These are phyloP conservation scores for Columba guinea DNA, from an alignment of 2,797 vertebrate genomes.

Conservation along the genomic window DNA sequence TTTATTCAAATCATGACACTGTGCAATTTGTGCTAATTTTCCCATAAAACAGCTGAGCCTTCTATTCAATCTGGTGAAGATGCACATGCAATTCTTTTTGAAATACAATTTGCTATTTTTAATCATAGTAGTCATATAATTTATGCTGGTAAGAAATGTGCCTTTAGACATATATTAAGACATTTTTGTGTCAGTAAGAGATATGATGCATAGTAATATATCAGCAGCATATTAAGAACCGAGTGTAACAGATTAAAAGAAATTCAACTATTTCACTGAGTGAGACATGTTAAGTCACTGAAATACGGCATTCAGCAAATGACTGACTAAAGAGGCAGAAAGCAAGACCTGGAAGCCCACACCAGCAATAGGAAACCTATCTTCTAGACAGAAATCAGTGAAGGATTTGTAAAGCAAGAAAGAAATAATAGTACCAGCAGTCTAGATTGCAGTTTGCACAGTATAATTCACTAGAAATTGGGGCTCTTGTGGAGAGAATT, in stretches of 20 bases:
- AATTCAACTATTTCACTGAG: not conserved
- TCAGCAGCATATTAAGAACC: not conserved
- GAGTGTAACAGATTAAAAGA: not conserved
- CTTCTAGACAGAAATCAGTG: not conserved
- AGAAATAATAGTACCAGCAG: not conserved
- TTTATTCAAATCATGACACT: not conserved
- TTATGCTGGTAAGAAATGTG: not conserved
- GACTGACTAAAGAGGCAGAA: not conserved
- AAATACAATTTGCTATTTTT: not conserved
- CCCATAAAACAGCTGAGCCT: not conserved
- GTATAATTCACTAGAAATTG: not conserved
- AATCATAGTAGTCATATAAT: not conserved
- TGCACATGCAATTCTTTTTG: not conserved
- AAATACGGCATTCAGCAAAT: not conserved
- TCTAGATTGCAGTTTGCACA: not conserved
- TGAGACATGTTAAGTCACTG: not conserved
- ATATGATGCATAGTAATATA: not conserved
- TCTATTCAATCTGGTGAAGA: not conserved
- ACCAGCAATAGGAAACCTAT: not conserved
- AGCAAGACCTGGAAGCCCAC: not conserved
- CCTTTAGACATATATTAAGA: not conserved
- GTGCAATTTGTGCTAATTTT: not conserved
- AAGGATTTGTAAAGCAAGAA: not conserved
- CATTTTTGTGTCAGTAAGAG: not conserved
- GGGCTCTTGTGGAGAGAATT: not conserved